Base-by-base conservation (phyloP, 2,113 vertebrate species). In the Xyliphius kryptos region DNA sequence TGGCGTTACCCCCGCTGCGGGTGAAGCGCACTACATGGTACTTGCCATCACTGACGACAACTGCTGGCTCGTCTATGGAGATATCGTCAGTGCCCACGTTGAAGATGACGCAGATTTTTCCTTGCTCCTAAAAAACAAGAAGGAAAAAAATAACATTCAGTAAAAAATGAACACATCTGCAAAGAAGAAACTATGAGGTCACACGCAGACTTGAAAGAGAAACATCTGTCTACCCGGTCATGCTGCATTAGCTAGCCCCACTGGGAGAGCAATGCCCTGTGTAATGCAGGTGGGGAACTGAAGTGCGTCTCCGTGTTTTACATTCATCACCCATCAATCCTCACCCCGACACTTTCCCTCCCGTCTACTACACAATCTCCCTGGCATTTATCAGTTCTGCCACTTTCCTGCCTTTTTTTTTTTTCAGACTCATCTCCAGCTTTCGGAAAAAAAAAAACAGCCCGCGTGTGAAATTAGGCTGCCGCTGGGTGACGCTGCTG, bases 1-100 rank as follows among this genome's bases (percentile, higher is more conserved):
- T 95, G 85, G 94, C 94, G 43, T 95, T 97, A 77, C 94, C 94
- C 12, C 94, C 94, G 8, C 94, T 97, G 78, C 93, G 89, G 6
- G 93, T 95, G 85, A 97, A 97, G 77, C 94, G 92, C 6, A 97
- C 93, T 79, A 97, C 92, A 41, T 97, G 93, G 89, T 95, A 97
- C 77, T 94, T 96, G 77, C 92, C 94, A 48, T 97, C 94, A 60
- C 90, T 95, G 67, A 97, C 93, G 3, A 89, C 80, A 73, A 92
- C 89, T 4, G 90, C 91, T 41, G 89, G 89, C 80, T 97, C 94
- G 8, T 96, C 91, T 13, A 97, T 95, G 61, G 90, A 87, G 77
- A 97, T 97, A 86, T 97, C 93, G 70, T 96, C 93, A 0, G 93
- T 97, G 60, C 94, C 94, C 76, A 97, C 94, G 12, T 97, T 97